Percentiles rank a stretch among this genome's conserved stretches.
Evolutionary conservation across 2,113 vertebrate species (phyloP).

Genomic region (Bombycilla garrulus): DNA sequence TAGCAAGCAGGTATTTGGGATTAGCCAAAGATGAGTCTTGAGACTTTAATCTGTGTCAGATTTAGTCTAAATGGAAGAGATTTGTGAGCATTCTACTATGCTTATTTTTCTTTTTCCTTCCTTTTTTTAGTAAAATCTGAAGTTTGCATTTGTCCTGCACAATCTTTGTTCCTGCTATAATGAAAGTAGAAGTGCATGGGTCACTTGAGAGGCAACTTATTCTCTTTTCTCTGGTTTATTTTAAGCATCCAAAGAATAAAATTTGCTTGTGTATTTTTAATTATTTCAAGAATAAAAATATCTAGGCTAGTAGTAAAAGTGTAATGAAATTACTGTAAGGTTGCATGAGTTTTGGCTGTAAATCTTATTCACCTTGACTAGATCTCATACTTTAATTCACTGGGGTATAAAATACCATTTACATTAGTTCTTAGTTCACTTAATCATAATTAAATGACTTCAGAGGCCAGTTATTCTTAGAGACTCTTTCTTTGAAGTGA

Average conservation of each 20-base stretch:
- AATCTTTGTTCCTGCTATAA: slow-evolving; percentile 19
- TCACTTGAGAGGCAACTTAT: slow-evolving; percentile 35
- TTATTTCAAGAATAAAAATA: slow-evolving; percentile 72
- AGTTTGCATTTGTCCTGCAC: neutral
- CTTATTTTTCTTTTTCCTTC: neutral
- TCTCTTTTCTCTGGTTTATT: slow-evolving; percentile 39
- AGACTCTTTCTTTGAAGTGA: slow-evolving; percentile 76
- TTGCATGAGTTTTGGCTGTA: slow-evolving; percentile 74
- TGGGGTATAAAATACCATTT: slow-evolving; percentile 77
- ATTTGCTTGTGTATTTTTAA: slow-evolving; percentile 63
- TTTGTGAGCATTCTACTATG: neutral
- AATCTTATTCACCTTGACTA: slow-evolving; percentile 76
- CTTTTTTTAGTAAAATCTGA: neutral
- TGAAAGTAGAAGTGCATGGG: slow-evolving; percentile 31
- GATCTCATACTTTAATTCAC: slow-evolving; percentile 77
- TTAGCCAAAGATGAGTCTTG: neutral
- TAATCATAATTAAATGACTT: slow-evolving; percentile 80
- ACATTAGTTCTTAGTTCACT: slow-evolving; percentile 75
- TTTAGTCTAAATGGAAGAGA: neutral
- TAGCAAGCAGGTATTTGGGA: neutral
- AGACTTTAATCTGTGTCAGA: neutral
- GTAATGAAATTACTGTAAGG: slow-evolving; percentile 74
- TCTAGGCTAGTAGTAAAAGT: slow-evolving; percentile 67
- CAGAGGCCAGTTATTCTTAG: slow-evolving; percentile 73
- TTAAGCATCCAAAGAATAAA: slow-evolving; percentile 48